These are phyloP conservation scores for Whitmania pigra DNA, from an alignment of 1,140 invertebrate species.

Conservation along the genomic window DNA sequence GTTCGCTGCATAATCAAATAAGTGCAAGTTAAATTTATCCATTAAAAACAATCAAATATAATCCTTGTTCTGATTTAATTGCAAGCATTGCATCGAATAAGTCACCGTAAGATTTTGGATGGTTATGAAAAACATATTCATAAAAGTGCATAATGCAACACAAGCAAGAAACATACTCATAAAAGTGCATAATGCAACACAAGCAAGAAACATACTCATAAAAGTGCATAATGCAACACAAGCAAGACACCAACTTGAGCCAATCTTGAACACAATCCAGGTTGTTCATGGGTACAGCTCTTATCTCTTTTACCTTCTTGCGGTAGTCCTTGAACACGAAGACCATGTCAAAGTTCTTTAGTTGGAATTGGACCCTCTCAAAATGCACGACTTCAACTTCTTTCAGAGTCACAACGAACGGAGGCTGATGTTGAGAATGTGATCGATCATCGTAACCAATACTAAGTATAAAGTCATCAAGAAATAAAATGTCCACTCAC, in stretches of 20 bases:
- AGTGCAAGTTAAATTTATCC: neutral
- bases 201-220: slow-evolving; percentile 32
- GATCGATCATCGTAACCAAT: neutral
- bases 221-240: too few species aligned
- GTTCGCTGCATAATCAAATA: slow-evolving; percentile 51
- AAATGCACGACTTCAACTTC: slow-evolving; percentile 97
- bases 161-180: slow-evolving; percentile 32
- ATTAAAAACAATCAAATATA: too few species aligned
- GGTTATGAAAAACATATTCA: too few species aligned
- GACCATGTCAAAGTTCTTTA: slow-evolving; percentile 99
- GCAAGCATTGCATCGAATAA: too few species aligned
- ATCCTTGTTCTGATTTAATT: too few species aligned
- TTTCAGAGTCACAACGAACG: slow-evolving; percentile 93
- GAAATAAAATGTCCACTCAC: slow-evolving; percentile 41
- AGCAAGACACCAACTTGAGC: slow-evolving; percentile 64
- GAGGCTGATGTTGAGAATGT: slow-evolving; percentile 54
- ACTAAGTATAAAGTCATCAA: too few species aligned
- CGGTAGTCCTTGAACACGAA: slow-evolving; percentile 98
- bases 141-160: too few species aligned
- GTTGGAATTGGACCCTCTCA: slow-evolving; percentile 92
- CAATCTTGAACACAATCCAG: slow-evolving; percentile 98
- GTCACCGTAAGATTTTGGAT: too few species aligned
- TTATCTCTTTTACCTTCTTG: slow-evolving; percentile 84
- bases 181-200: too few species aligned
- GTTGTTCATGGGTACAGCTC: slow-evolving; percentile 95